Percentiles rank a stretch among this genome's conserved stretches.
Conservation (phyloP, 1,140 invertebrate species). For the Drosophila tani region DNA sequence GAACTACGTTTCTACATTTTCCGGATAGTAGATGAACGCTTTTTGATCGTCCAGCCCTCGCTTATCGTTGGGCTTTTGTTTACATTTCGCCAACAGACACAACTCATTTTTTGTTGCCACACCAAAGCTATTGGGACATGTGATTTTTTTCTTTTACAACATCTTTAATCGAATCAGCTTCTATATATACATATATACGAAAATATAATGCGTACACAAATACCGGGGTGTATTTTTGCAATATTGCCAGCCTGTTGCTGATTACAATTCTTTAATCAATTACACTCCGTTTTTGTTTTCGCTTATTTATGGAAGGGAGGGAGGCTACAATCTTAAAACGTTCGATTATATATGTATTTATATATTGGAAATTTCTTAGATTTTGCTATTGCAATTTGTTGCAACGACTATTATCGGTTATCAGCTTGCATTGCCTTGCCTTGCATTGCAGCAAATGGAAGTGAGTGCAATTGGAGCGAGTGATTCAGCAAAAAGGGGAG, state of each 20-base stretch:
- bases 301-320: slow-evolving; percentile 43
- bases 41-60: slow-evolving; percentile 37
- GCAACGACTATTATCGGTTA: slow-evolving; percentile 42
- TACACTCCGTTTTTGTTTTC: slow-evolving; percentile 44
- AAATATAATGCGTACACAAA: slow-evolving; percentile 5
- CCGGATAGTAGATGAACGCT: slow-evolving; percentile 8
- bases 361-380: slow-evolving; percentile 41
- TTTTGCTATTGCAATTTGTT: slow-evolving; percentile 66
- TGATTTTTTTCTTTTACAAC: slow-evolving; percentile 44
- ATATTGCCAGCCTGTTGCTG: slow-evolving; percentile 22
- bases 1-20: background rate
- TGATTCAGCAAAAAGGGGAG: slow-evolving; percentile 37
- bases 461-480: slow-evolving; percentile 31
- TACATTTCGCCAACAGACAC: slow-evolving; percentile 43
- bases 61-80: slow-evolving; percentile 54
- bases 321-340: slow-evolving; percentile 16
- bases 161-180: slow-evolving; percentile 44
- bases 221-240: slow-evolving; percentile 34
- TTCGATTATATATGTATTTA: slow-evolving; percentile 5
- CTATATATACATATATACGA: slow-evolving; percentile 32
- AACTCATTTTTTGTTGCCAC: slow-evolving; percentile 68
- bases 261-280: slow-evolving; percentile 70
- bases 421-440: slow-evolving; percentile 36
- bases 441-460: slow-evolving; percentile 21
- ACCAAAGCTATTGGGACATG: slow-evolving; percentile 63